phyloP scores from a whole-genome alignment of 2,797 vertebrate species.

The Acipenser ruthenus region DNA sequence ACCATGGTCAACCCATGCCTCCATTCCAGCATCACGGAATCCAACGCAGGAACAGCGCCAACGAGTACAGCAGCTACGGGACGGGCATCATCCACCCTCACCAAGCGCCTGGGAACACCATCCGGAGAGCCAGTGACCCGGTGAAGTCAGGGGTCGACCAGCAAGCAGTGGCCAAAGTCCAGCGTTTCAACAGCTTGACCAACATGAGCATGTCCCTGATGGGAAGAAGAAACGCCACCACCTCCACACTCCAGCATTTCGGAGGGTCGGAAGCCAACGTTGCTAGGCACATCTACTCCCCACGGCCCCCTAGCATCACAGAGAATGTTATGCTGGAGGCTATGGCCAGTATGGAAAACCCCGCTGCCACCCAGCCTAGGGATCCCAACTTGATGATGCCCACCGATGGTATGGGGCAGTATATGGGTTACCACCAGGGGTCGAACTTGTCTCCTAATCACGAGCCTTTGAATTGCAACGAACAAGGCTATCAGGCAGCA shows the following conservation, averaged over 20 bases:
- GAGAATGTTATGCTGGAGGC: constrained; percentile 88
- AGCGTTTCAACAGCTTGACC: constrained; percentile 61
- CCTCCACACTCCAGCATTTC: constrained; percentile 49
- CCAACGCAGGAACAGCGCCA: constrained; percentile 66
- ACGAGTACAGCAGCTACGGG: constrained; percentile 66
- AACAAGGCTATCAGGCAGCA: constrained; percentile 39
- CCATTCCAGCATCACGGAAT: constrained; percentile 55
- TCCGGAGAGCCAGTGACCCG: constrained; percentile 61
- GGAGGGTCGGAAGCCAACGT: constrained; percentile 66
- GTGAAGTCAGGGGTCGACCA: constrained; percentile 48
- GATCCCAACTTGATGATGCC: constrained; percentile 54
- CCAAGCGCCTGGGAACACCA: constrained; percentile 54
- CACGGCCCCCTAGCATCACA: constrained; percentile 78
- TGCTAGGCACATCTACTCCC: constrained; percentile 73
- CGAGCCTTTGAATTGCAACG: constrained; percentile 54
- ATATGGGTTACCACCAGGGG: constrained; percentile 58
- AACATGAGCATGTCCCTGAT: constrained; percentile 52
- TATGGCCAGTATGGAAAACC: constrained; percentile 52
- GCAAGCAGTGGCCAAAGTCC: constrained; percentile 63
- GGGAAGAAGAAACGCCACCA: constrained; percentile 51
- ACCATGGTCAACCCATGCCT: constrained; percentile 50
- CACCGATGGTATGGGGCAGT: constrained; percentile 56
- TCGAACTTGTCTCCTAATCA: constrained; percentile 54
- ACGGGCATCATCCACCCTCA: constrained; percentile 63
- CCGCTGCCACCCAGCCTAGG: constrained; percentile 44